Evolutionary conservation across 2,888 invertebrate species (phyloP).

Genomic region (Limnephilus lunatus): DNA sequence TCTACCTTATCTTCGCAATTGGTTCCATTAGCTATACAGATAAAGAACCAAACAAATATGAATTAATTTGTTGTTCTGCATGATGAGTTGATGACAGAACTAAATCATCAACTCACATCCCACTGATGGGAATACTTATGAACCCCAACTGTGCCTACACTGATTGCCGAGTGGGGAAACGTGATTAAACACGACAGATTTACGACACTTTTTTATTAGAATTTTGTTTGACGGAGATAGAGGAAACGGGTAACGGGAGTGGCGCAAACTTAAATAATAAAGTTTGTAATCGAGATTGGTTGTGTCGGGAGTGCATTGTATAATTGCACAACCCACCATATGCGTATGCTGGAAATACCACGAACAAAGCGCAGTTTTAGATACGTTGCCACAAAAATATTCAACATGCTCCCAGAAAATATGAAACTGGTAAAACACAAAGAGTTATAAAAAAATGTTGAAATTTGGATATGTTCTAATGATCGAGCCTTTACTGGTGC

Average conservation of each 20-base stretch:
- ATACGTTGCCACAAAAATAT: no score
- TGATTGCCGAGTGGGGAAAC: not conserved
- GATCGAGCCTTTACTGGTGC: no score
- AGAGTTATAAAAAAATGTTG: no score
- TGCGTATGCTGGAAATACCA: not conserved
- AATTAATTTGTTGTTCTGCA: slow-evolving; percentile 9
- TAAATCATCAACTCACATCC: slow-evolving; percentile 26
- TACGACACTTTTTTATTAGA: not conserved
- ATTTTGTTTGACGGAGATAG: not conserved
- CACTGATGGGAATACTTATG: not conserved
- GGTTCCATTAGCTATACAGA: slow-evolving; percentile 44
- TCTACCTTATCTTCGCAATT: slow-evolving; percentile 41
- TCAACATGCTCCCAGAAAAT: no score
- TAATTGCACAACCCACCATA: not conserved
- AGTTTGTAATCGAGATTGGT: not conserved
- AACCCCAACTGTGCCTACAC: not conserved
- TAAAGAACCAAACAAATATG: slow-evolving; percentile 41
- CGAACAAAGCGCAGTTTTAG: not conserved
- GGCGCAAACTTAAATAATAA: not conserved
- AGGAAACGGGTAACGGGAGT: not conserved
- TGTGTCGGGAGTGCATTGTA: not conserved
- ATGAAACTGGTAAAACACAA: no score
- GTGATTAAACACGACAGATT: not conserved
- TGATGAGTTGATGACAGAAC: slow-evolving; percentile 2
- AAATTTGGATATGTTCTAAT: no score